Evolutionary conservation across 2,888 invertebrate genomes (phyloP).

Genomic region (Macroteleia sp.): DNA sequence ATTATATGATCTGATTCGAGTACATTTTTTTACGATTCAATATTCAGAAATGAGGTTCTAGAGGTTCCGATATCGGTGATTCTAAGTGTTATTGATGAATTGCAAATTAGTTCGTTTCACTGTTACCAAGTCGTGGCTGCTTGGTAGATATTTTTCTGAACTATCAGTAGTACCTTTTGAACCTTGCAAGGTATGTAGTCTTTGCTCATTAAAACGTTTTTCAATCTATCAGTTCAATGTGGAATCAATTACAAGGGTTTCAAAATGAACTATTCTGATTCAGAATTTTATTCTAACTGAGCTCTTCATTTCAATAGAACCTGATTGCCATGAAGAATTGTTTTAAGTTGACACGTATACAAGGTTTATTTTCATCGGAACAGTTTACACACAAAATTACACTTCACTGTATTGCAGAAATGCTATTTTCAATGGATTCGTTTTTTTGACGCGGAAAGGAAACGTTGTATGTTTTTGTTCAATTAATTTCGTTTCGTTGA

Average conservation of each 20-base stretch:
- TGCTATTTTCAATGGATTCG: conserved; percentile 40
- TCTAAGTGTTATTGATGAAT: conserved; percentile 45
- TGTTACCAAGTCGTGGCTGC: conserved; percentile 22
- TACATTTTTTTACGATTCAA: too few species aligned
- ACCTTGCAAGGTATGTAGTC: conserved; percentile 37
- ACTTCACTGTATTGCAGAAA: conserved; percentile 36
- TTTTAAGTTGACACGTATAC: conserved; percentile 59
- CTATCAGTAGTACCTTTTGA: conserved; percentile 17
- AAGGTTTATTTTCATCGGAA: conserved; percentile 50
- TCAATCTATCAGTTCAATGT: conserved; percentile 53
- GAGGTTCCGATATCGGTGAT: too few species aligned
- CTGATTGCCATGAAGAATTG: conserved; percentile 60
- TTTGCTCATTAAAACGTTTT: conserved; percentile 58
- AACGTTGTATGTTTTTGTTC: conserved; percentile 48
- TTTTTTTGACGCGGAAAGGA: conserved; percentile 46
- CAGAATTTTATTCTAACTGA: conserved; percentile 47
- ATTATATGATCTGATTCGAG: too few species aligned
- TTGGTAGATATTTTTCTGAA: conserved; percentile 23
- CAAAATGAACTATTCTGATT: conserved; percentile 60
- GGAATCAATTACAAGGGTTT: conserved; percentile 50
- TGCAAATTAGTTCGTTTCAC: conserved; percentile 44
- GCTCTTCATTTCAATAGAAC: conserved; percentile 55
- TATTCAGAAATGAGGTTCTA: too few species aligned
- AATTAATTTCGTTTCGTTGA: conserved; percentile 56
- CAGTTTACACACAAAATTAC: conserved; percentile 59